phyloP scores from a whole-genome alignment of 2,113 vertebrate genomes.

The Ariopsis seemanni region DNA sequence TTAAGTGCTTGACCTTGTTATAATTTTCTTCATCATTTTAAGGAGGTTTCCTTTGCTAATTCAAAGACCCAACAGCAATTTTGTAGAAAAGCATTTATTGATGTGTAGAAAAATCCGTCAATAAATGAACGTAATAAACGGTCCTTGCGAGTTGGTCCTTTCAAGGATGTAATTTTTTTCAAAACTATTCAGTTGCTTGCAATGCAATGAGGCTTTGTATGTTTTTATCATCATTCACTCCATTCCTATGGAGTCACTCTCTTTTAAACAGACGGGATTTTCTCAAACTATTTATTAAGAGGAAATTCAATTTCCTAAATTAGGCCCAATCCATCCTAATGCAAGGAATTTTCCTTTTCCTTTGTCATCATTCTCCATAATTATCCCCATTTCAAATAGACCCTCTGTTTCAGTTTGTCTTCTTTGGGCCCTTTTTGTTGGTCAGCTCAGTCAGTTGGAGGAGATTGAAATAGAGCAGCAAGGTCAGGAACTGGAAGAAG shows the following conservation, averaged over 20 bases:
- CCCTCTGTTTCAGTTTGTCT: slow-evolving; percentile 72
- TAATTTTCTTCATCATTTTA: neutral
- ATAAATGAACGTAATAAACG: slow-evolving; percentile 44
- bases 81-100: slow-evolving; percentile 68
- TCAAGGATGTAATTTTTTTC: neutral
- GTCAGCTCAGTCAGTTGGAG: slow-evolving; percentile 78
- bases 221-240: slow-evolving; percentile 14
- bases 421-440: slow-evolving; percentile 79
- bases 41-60: neutral
- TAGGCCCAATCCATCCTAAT: slow-evolving; percentile 33
- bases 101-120: slow-evolving; percentile 53
- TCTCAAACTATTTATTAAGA: slow-evolving; percentile 25
- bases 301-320: slow-evolving; percentile 47
- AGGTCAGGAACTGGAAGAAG: slow-evolving; percentile 84
- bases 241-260: slow-evolving; percentile 6
- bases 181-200: too few species aligned
- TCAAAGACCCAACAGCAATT: slow-evolving; percentile 23
- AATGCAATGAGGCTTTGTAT: neutral
- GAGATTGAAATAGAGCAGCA: slow-evolving; percentile 82
- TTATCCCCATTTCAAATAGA: slow-evolving; percentile 15
- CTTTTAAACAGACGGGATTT: slow-evolving; percentile 30
- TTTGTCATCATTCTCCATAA: slow-evolving; percentile 29
- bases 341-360: slow-evolving; percentile 16
- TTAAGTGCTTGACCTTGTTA: slow-evolving; percentile 56
- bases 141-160: slow-evolving; percentile 3